Evolutionary conservation across 2,113 vertebrate species (phyloP).

Genomic region (Amphilophus citrinellus): DNA sequence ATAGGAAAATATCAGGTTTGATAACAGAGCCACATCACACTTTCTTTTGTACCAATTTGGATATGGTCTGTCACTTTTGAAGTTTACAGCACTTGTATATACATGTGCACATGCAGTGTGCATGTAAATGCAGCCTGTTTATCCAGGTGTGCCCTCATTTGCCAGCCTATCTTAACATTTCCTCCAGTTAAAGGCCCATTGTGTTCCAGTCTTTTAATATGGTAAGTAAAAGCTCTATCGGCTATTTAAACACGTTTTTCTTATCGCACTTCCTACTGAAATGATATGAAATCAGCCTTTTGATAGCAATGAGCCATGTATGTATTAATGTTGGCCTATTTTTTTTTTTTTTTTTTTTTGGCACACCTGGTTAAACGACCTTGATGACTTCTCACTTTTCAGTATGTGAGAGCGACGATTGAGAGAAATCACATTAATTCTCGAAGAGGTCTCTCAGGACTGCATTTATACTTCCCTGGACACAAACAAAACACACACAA

Average conservation of each 20-base stretch:
- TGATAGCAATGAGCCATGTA: constrained; percentile 17
- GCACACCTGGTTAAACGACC: constrained; percentile 48
- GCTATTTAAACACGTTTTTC: constrained; percentile 44
- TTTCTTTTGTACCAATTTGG: constrained; percentile 17
- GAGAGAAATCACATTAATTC: constrained; percentile 2
- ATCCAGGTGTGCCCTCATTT: constrained; percentile 53
- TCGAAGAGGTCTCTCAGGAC: constrained; percentile 8
- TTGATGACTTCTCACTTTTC: constrained; percentile 19
- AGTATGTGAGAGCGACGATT: not conserved
- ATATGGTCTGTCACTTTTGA: constrained; percentile 11
- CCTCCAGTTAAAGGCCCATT: constrained; percentile 28
- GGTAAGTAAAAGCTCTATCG: constrained; percentile 30
- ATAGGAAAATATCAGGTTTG: constrained; percentile 24
- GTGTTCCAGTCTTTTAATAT: constrained; percentile 26
- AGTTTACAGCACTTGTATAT: constrained; percentile 6
- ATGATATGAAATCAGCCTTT: constrained; percentile 40
- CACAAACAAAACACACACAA: constrained; percentile 36
- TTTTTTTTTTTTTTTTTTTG: not conserved
- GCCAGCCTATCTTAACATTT: constrained; percentile 42
- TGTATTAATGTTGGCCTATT: not conserved
- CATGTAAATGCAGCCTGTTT: constrained; percentile 31
- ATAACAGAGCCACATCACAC: constrained; percentile 19
- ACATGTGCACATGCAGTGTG: not conserved
- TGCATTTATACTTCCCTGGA: constrained; percentile 39
- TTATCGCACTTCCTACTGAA: constrained; percentile 55